Percentiles rank a stretch among this genome's conserved stretches.
Conservation (phyloP, 2,797 vertebrate species). For the Scleropages formosus region DNA sequence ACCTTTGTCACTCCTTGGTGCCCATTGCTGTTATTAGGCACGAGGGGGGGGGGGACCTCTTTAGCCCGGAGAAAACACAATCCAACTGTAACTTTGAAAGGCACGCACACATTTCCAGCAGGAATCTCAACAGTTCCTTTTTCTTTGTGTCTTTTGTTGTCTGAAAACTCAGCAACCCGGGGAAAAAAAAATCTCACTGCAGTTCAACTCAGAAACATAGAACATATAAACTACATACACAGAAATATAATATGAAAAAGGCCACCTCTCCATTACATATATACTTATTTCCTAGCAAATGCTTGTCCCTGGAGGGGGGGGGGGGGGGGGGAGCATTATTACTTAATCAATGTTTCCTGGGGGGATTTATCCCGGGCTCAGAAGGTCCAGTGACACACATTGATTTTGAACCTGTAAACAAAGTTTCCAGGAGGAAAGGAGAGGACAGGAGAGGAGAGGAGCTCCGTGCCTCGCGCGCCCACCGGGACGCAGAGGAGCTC, state of each 20-base stretch:
- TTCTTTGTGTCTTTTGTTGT: constrained; percentile 29
- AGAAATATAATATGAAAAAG: background rate
- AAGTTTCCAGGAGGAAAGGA: constrained; percentile 74
- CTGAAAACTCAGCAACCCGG: constrained; percentile 30
- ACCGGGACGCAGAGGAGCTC: constrained; percentile 39
- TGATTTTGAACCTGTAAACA: constrained; percentile 78
- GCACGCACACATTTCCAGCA: background rate
- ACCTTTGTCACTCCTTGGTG: constrained; percentile 12
- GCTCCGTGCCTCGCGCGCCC: constrained; percentile 67
- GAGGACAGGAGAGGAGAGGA: constrained; percentile 60
- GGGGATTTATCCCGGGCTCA: constrained; percentile 74
- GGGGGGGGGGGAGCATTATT: constrained; percentile 84
- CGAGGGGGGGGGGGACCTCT: background rate
- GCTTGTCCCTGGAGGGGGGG: constrained; percentile 75
- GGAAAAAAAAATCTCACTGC: constrained; percentile 19
- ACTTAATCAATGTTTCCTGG: constrained; percentile 88
- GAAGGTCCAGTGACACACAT: constrained; percentile 79
- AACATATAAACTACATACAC: constrained; percentile 1
- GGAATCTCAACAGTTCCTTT: constrained; percentile 15
- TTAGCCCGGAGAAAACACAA: background rate
- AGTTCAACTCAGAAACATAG: background rate
- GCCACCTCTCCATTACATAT: background rate
- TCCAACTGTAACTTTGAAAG: constrained; percentile 5
- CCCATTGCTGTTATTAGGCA: background rate
- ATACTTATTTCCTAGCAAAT: constrained; percentile 58